A percentile compares a stretch with the other conserved stretches of the same genome.
phyloP scores from a whole-genome alignment of 2,113 vertebrate species.

The Trematocara stigmaticum region DNA sequence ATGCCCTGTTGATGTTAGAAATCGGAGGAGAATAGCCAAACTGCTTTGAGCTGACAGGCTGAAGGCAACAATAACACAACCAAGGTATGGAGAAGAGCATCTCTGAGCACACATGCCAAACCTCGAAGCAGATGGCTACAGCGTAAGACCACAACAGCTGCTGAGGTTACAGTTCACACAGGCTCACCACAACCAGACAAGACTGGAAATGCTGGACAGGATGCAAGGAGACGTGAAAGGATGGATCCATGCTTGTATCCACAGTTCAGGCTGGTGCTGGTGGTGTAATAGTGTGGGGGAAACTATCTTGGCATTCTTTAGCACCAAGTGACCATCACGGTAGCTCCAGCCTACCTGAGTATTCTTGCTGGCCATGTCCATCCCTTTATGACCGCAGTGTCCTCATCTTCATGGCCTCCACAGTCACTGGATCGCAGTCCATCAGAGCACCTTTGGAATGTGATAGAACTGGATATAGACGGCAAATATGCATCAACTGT shows the following conservation, averaged over 20 bases:
- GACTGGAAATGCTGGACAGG: not conserved
- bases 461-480: not conserved
- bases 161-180: not conserved
- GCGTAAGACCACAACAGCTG: not conserved
- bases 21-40: not conserved
- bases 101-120: not conserved
- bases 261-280: not conserved
- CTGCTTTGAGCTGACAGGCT: not conserved
- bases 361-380: not conserved
- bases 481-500: not conserved
- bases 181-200: not conserved
- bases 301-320: not conserved
- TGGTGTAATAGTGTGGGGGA: not conserved
- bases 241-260: accelerated
- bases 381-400: not conserved
- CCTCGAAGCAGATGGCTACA: not conserved
- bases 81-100: not conserved
- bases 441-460: not conserved
- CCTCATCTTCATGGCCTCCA: not conserved
- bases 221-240: not conserved
- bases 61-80: not conserved
- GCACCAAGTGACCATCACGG: not conserved
- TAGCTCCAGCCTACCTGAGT: not conserved
- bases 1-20: not conserved
- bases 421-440: not conserved